Conservation (phyloP, 2,888 invertebrate species). For the Caenorhabditis uteleia region DNA sequence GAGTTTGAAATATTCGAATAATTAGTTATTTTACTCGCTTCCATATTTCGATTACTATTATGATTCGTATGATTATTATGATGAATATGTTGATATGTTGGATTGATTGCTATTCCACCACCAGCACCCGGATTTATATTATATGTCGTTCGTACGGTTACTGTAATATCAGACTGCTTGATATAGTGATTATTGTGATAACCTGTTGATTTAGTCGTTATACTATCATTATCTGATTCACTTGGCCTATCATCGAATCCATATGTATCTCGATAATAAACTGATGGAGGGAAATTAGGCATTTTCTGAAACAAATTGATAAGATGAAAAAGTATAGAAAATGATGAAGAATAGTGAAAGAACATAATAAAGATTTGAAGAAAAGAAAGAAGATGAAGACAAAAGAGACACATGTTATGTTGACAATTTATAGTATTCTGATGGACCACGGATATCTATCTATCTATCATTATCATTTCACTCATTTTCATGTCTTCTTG, state of each 20-base stretch:
- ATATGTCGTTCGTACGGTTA: slow-evolving; percentile 37
- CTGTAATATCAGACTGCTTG: slow-evolving; percentile 9
- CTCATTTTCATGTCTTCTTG: background rate
- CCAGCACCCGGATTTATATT: slow-evolving; percentile 30
- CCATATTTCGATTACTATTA: slow-evolving; percentile 23
- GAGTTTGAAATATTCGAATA: slow-evolving; percentile 47
- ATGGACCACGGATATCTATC: too few species aligned
- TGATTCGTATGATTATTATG: slow-evolving; percentile 26
- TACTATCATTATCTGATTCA: slow-evolving; percentile 47
- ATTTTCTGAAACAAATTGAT: slow-evolving; percentile 36
- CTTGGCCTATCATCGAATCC: slow-evolving; percentile 46
- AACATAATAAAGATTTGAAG: slow-evolving; percentile 1
- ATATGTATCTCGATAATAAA: slow-evolving; percentile 67
- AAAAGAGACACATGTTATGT: background rate
- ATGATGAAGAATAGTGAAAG: slow-evolving; percentile 4
- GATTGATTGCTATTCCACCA: slow-evolving; percentile 41
- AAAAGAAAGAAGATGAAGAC: background rate
- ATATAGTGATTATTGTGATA: background rate
- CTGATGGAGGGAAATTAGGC: slow-evolving; percentile 65
- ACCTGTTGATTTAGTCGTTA: slow-evolving; percentile 40
- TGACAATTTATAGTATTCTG: too few species aligned
- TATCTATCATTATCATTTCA: too few species aligned
- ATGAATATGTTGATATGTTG: slow-evolving; percentile 41
- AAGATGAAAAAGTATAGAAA: slow-evolving; percentile 1
- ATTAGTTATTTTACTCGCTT: slow-evolving; percentile 41